These are phyloP conservation scores for Ornithoptera priamus DNA, from an alignment of 2,888 invertebrate genomes.

Conservation along the genomic window DNA sequence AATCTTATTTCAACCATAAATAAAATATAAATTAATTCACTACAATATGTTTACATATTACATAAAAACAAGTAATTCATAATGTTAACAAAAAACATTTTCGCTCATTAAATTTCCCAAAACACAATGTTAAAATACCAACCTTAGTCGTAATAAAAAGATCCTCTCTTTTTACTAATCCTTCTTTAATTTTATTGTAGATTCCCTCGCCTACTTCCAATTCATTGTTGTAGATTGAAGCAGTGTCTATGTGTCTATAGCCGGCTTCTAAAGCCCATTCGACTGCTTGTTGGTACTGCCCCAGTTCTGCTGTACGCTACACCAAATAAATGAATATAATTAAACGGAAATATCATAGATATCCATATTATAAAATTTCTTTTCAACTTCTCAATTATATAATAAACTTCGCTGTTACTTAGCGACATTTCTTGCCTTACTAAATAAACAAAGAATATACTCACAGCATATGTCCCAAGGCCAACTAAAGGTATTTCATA, in stretches of 20 bases:
- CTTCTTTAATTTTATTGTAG: constrained; percentile 67
- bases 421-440: background rate
- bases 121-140: constrained; percentile 12
- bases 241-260: constrained; percentile 79
- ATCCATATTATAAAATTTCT: background rate
- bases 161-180: constrained; percentile 69
- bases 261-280: constrained; percentile 74
- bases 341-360: background rate
- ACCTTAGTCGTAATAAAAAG: constrained; percentile 80
- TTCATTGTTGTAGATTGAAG: constrained; percentile 73
- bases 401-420: background rate
- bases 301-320: constrained; percentile 59
- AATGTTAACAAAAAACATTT: background rate
- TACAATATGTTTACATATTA: no score
- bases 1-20: background rate
- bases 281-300: constrained; percentile 64
- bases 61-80: no score
- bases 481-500: constrained; percentile 82
- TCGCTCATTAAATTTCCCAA: background rate
- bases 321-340: background rate
- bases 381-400: background rate
- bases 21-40: no score
- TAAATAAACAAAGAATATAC: constrained; percentile 33
- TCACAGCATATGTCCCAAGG: constrained; percentile 82
- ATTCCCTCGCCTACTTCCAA: constrained; percentile 74